These are phyloP conservation scores for Cardiocondyla obscurior DNA, from an alignment of 1,140 invertebrate genomes.

Conservation along the genomic window DNA sequence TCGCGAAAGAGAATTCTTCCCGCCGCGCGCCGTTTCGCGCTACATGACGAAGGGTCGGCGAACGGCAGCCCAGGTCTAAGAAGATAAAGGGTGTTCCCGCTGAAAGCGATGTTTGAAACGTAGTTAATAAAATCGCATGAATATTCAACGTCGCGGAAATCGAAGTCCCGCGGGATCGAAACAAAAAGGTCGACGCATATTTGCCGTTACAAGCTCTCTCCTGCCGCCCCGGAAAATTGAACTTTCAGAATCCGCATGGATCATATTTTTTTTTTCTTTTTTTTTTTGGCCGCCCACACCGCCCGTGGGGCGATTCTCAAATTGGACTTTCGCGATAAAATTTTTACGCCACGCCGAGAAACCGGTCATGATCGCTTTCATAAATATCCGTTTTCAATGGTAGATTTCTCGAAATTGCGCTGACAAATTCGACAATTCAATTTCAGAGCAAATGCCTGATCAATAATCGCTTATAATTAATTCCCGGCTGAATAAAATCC, in stretches of 20 bases:
- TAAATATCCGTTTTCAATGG: slow-evolving; percentile 27
- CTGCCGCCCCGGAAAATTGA: slow-evolving; percentile 62
- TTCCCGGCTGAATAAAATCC: too few species aligned
- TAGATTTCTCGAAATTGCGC: background rate
- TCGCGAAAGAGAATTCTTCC: slow-evolving; percentile 32
- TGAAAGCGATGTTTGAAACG: slow-evolving; percentile 68
- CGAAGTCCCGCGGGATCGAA: slow-evolving; percentile 67
- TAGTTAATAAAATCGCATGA: slow-evolving; percentile 73
- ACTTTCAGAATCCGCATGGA: slow-evolving; percentile 66
- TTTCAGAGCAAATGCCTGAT: background rate
- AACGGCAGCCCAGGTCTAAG: slow-evolving; percentile 59
- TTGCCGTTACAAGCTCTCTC: slow-evolving; percentile 57
- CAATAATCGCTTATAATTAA: background rate
- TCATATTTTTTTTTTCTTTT: too few species aligned
- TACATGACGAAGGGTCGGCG: slow-evolving; percentile 2
- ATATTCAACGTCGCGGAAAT: slow-evolving; percentile 67
- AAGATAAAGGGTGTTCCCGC: slow-evolving; percentile 62
- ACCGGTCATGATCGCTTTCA: slow-evolving; percentile 32
- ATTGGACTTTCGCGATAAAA: slow-evolving; percentile 65
- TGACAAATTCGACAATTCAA: background rate
- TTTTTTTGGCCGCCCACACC: too few species aligned
- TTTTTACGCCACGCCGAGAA: slow-evolving; percentile 8
- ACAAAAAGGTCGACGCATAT: slow-evolving; percentile 67
- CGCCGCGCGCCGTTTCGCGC: background rate
- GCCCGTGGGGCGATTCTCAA: slow-evolving; percentile 47